Evolutionary conservation across 2,888 invertebrate genomes (phyloP), one percentile per base, ranked within the genome.

Genomic region (Drosophila imparisetae): DNA sequence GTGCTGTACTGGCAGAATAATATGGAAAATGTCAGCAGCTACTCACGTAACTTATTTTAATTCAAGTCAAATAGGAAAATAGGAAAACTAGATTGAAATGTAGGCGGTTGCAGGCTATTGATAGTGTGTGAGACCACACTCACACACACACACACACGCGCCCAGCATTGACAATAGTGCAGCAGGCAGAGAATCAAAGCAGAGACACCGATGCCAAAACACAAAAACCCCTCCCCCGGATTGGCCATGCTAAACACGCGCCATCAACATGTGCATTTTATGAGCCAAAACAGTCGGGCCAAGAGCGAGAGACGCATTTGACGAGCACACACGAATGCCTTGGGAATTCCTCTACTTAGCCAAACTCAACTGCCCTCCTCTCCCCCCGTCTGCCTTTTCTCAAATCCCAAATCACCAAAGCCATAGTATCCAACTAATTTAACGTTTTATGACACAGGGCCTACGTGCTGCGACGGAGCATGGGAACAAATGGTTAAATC

Each of bases 241-340:
- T 84, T 83, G 71, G 49, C 78, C 75, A 86, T 84, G 89, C 84
- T 74, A 70, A 84, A 81, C 84, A 89, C 84, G 84, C 87, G 79
- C 85, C 82, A 84, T 77, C 89, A 85, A 89, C 90, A 85, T 89
- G 85, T 85, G 88, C 90, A 87, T 87, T 85, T 89, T 89, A 85
- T 82, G 90, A 75, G 90, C 70, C 71, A 73, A 57, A 42, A 78
- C 70, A 73, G 79, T 77, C 73, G 63, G 45, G 66, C 67, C 63
- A 63, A 57, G 30, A 24, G 7, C 54, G 10, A 60, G 45, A 67
- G 66, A 75, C 70, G 72, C 72, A 55, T 54, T 27, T 71, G 83
- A 78, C 70, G 73, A 70, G 63, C 65, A 29, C 54, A 21, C 52
- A 64, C 69, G 55, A 66, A 70, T 74, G 87, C 78, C 69, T 69